Evolutionary conservation across 1,140 invertebrate genomes (phyloP).

Genomic region (Eurosta solidaginis): DNA sequence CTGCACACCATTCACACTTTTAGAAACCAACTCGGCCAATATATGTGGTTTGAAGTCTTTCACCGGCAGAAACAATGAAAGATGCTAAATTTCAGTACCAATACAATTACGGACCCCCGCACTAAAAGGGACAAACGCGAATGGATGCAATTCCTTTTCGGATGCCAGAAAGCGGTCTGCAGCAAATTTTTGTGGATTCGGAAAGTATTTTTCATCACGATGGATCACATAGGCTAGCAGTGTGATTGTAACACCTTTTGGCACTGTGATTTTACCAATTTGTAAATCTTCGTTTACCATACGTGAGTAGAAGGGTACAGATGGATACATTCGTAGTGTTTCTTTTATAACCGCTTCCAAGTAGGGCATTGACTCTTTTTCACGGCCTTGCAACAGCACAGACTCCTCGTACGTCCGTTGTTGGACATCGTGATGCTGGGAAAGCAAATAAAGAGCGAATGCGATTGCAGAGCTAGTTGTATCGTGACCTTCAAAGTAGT

Average conservation of each 20-base stretch:
- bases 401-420: conserved; percentile 69
- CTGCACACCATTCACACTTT: conserved; percentile 58
- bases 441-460: conserved; percentile 68
- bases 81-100: conserved; percentile 54
- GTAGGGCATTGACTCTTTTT: conserved; percentile 67
- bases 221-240: conserved; percentile 65
- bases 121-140: conserved; percentile 69
- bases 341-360: conserved; percentile 73
- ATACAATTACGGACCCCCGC: conserved; percentile 73
- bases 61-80: conserved; percentile 49
- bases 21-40: conserved; percentile 56
- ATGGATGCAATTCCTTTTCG: conserved; percentile 63
- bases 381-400: conserved; percentile 60
- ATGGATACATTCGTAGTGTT: conserved; percentile 68
- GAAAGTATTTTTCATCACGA: conserved; percentile 65
- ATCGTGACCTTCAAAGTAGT: conserved; percentile 81
- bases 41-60: conserved; percentile 44
- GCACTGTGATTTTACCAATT: conserved; percentile 57
- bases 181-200: conserved; percentile 71
- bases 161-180: conserved; percentile 69
- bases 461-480: conserved; percentile 70
- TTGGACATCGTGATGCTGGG: conserved; percentile 68
- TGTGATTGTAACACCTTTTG: conserved; percentile 61
- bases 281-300: conserved; percentile 62
- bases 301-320: conserved; percentile 71